These are phyloP conservation scores for Anguilla obscura DNA, from an alignment of 2,797 vertebrate species.

Conservation along the genomic window DNA sequence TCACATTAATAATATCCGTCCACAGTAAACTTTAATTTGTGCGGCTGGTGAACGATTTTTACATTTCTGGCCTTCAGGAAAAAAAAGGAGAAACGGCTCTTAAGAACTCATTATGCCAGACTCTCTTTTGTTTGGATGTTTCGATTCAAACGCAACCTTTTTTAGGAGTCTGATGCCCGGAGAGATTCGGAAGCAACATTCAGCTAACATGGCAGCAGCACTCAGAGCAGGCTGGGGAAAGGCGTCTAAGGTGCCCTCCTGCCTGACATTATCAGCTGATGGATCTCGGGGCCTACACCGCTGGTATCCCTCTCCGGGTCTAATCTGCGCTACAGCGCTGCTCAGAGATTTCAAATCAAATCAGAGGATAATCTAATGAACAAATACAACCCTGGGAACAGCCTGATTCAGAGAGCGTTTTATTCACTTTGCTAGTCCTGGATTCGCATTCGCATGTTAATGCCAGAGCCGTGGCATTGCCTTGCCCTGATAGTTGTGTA, in stretches of 20 bases:
- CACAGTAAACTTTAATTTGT: conserved; percentile 2
- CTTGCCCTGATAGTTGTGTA: conserved; percentile 23
- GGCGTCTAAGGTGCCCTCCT: neutral
- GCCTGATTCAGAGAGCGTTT: conserved; percentile 56
- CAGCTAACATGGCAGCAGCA: neutral
- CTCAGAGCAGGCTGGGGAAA: too few relatives aligned
- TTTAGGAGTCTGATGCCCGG: neutral
- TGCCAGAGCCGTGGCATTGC: conserved; percentile 51
- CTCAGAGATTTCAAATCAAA: conserved; percentile 62
- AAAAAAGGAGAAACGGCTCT: neutral
- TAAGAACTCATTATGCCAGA: neutral
- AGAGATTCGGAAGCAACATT: neutral
- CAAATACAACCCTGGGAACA: conserved; percentile 59
- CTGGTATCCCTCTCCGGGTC: conserved; percentile 47
- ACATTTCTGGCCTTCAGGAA: neutral
- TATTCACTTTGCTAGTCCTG: conserved; percentile 44
- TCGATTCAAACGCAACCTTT: neutral
- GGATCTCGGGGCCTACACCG: neutral
- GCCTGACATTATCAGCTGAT: conserved; percentile 19
- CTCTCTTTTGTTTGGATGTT: neutral
- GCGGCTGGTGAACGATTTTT: neutral
- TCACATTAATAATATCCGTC: neutral
- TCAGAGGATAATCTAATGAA: conserved; percentile 68
- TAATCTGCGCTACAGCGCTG: conserved; percentile 44
- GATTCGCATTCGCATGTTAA: conserved; percentile 57